These are phyloP conservation scores for Zygothrica quintamaculata DNA, from an alignment of 2,888 invertebrate species.

Conservation along the genomic window DNA sequence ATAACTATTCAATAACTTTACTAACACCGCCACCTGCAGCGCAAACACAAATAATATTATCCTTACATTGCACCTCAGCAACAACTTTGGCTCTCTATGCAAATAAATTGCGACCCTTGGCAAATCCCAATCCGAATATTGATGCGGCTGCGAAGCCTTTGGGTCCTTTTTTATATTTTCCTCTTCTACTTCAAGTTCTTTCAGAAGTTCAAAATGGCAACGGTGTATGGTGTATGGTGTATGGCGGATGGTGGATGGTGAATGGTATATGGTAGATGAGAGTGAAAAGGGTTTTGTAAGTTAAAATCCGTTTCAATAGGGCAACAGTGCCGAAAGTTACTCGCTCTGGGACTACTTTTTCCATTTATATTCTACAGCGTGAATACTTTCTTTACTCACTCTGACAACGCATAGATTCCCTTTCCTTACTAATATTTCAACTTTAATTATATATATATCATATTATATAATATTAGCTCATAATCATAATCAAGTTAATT, in stretches of 20 bases:
- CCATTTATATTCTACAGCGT: conserved; percentile 5
- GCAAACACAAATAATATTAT: not conserved
- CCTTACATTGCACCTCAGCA: not conserved
- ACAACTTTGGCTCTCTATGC: conserved; percentile 54
- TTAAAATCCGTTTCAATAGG: conserved; percentile 3
- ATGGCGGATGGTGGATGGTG: no score
- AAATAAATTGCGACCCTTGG: conserved; percentile 58
- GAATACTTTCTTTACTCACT: conserved; percentile 1
- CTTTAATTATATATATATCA: not conserved
- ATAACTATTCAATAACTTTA: conserved; percentile 66
- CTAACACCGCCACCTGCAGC: conserved; percentile 20
- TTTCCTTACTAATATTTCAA: not conserved
- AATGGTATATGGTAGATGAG: not conserved
- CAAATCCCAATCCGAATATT: conserved; percentile 23
- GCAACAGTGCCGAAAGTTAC: conserved; percentile 33
- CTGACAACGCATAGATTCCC: not conserved
- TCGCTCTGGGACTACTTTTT: conserved; percentile 11
- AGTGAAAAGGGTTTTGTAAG: not conserved
- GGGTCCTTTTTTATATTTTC: no score
- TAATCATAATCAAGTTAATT: no score
- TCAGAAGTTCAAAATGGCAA: conserved; percentile 47
- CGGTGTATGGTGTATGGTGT: no score
- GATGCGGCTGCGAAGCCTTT: conserved; percentile 49
- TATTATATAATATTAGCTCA: no score
- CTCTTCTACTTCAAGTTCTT: conserved; percentile 59